These are phyloP conservation scores for Drosophila flavopinicola DNA, from an alignment of 2,888 invertebrate genomes.

Conservation along the genomic window DNA sequence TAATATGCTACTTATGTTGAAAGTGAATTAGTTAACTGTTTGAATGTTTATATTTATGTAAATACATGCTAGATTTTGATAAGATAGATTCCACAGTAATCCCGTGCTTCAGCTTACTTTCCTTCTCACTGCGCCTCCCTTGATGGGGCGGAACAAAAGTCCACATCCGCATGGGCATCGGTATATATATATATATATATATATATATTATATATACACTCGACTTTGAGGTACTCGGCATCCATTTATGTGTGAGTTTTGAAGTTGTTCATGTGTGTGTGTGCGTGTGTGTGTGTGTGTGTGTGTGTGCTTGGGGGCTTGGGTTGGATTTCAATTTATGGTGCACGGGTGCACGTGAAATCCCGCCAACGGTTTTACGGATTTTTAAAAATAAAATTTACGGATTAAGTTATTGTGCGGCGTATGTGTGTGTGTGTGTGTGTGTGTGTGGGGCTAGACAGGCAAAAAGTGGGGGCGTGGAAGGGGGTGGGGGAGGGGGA, in stretches of 20 bases:
- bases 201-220: background rate
- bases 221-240: constrained; percentile 9
- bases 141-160: constrained; percentile 54
- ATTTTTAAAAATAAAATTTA: constrained; percentile 80
- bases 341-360: constrained; percentile 55
- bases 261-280: constrained; percentile 30
- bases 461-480: background rate
- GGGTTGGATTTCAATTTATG: constrained; percentile 75
- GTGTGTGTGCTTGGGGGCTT: constrained; percentile 1
- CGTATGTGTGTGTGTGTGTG: constrained; percentile 20
- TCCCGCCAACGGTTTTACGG: constrained; percentile 73
- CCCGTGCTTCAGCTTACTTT: background rate
- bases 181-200: background rate
- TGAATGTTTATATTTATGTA: background rate
- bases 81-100: background rate
- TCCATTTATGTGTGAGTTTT: constrained; percentile 22
- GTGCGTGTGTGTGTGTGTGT: background rate
- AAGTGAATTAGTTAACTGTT: too few relatives aligned
- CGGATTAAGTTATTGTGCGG: constrained; percentile 82
- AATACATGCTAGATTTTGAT: background rate
- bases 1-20: background rate
- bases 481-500: constrained; percentile 3
- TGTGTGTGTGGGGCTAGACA: constrained; percentile 16
- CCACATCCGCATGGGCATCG: constrained; percentile 10
- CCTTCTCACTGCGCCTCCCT: constrained; percentile 29